A percentile compares a stretch with the other conserved stretches of the same genome.
These are phyloP conservation scores for Carlito syrichta DNA, from an alignment of 2,113 vertebrate genomes.

Conservation along the genomic window DNA sequence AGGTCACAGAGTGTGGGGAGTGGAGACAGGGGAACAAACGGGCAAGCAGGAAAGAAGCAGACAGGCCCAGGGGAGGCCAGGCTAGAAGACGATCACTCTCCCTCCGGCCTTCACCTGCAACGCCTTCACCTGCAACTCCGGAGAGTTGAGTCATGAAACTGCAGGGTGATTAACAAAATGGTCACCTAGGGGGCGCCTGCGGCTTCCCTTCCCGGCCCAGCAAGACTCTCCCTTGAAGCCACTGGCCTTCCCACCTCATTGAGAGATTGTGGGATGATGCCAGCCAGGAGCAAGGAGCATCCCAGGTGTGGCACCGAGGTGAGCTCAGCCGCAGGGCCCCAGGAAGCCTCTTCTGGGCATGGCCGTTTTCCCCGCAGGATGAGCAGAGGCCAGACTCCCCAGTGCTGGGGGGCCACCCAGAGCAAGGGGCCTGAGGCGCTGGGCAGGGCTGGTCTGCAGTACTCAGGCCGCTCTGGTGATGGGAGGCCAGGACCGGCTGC, in stretches of 20 bases:
- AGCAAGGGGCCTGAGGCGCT: neutral
- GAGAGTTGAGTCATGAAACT: neutral
- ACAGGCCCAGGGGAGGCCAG: neutral
- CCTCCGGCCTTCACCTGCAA: no score
- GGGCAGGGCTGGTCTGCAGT: neutral
- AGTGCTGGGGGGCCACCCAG: neutral
- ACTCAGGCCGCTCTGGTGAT: neutral
- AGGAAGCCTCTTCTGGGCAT: conserved; percentile 8
- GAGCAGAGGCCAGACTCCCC: neutral
- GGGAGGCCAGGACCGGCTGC: neutral
- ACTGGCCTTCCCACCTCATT: neutral
- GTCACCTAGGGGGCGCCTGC: neutral
- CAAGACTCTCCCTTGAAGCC: neutral
- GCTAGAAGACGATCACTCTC: no score
- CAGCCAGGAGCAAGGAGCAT: neutral
- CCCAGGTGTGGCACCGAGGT: conserved; percentile 40
- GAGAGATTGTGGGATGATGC: conserved; percentile 60
- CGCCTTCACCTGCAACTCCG: neutral
- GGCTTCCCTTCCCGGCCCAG: neutral
- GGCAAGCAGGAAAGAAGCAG: rapidly evolving
- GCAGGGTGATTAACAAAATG: neutral
- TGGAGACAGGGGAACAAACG: neutral
- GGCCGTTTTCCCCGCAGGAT: neutral
- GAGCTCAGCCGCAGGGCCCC: conserved; percentile 26
- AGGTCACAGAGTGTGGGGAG: neutral